Evolutionary conservation across 2,888 invertebrate genomes (phyloP).

Genomic region (Camptogramma bilineatum): DNA sequence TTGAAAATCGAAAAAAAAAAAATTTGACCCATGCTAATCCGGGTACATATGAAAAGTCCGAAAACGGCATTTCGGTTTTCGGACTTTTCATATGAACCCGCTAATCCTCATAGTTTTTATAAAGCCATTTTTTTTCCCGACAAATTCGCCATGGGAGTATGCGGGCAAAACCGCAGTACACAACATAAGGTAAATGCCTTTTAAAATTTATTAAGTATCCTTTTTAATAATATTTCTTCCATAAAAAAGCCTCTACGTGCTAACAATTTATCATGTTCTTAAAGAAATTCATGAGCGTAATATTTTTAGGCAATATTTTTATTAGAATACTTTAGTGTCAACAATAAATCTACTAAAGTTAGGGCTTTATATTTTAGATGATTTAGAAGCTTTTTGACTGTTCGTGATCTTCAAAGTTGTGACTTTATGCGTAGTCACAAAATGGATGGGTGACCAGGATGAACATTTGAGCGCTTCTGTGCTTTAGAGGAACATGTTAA

Average conservation of each 20-base stretch:
- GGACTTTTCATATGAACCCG: too few relatives aligned
- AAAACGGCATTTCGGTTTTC: too few relatives aligned
- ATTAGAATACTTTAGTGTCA: background rate
- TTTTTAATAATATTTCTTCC: background rate
- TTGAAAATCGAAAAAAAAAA: too few relatives aligned
- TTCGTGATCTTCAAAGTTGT: too few relatives aligned
- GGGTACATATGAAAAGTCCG: too few relatives aligned
- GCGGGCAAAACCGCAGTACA: background rate
- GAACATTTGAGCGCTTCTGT: too few relatives aligned
- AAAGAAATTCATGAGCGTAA: slow-evolving; percentile 1
- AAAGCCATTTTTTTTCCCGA: background rate
- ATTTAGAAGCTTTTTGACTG: background rate
- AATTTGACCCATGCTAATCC: too few relatives aligned
- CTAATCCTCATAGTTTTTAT: too few relatives aligned
- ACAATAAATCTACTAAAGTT: background rate
- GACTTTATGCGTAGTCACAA: too few relatives aligned
- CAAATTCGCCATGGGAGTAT: background rate
- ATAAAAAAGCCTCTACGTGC: background rate
- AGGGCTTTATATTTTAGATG: background rate
- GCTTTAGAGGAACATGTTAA: too few relatives aligned
- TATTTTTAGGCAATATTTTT: background rate
- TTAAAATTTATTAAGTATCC: background rate
- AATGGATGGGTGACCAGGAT: too few relatives aligned
- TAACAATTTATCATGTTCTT: background rate
- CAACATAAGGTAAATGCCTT: background rate